Evolutionary conservation across 1,140 invertebrate species (phyloP).

Genomic region (Leptinotarsa texana): DNA sequence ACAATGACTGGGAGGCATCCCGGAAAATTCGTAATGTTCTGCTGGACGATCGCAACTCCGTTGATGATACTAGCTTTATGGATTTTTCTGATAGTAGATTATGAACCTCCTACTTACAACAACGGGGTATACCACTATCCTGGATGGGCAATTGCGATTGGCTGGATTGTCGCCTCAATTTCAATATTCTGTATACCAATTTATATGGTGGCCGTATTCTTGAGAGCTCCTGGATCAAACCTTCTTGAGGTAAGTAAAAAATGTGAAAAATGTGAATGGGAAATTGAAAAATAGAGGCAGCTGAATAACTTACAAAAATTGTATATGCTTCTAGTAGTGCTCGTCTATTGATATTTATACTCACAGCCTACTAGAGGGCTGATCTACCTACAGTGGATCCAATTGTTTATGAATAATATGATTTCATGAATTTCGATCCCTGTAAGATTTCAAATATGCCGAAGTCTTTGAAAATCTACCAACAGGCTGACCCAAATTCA

Average conservation of each 20-base stretch:
- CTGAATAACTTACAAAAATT: too few relatives aligned
- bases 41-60: conserved; percentile 82
- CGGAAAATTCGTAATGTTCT: conserved; percentile 79
- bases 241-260: conserved; percentile 60
- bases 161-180: conserved; percentile 83
- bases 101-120: conserved; percentile 78
- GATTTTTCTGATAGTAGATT: conserved; percentile 86
- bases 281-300: neutral
- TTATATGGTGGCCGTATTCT: conserved; percentile 74
- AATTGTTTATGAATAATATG: too few relatives aligned
- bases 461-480: too few relatives aligned
- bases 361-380: too few relatives aligned
- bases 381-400: too few relatives aligned
- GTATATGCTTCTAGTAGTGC: too few relatives aligned
- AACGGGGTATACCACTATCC: conserved; percentile 80
- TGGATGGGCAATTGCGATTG: conserved; percentile 79
- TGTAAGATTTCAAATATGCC: too few relatives aligned
- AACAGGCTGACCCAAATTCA: too few relatives aligned
- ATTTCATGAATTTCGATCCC: too few relatives aligned
- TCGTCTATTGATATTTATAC: too few relatives aligned
- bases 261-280: neutral
- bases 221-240: conserved; percentile 70
- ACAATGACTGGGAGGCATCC: conserved; percentile 85
- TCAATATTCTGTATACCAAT: conserved; percentile 86
- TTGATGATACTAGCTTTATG: conserved; percentile 81